Evolutionary conservation across 2,797 vertebrate species (phyloP), one percentile per base, ranked within the genome.

Genomic region (Labroides dimidiatus): DNA sequence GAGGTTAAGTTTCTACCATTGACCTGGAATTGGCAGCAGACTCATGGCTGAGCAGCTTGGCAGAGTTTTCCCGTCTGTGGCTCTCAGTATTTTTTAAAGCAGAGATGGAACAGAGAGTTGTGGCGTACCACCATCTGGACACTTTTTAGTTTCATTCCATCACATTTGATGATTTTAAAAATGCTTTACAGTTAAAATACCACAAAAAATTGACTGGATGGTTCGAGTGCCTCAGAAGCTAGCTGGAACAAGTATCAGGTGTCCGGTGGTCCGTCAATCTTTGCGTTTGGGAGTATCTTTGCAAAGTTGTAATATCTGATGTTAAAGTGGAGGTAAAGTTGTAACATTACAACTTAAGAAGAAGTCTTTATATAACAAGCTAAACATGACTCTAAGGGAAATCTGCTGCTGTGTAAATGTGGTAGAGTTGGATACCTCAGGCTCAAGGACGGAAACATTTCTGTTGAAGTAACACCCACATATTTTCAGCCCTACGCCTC

Each of bases 1-100:
- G 78, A 80, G 76, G 77, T 84, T 75, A 80, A 68, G 64, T 73
- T 72, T 70, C 76, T 74, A 61, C 74, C 50, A 72, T 66, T 77
- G 76, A 80, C 70, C 80, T 68, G 39, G 53, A 66, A n/a, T 17
- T 65, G 67, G 69, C 51, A 57, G 59, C 57, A 55, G 56, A 44
- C 55, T 58, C n/a, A 15, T 69, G 60, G 58, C 54, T 41, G 60
- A 69, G 66, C 80, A 69, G 75, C 62, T 66, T 49, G 59, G 73
- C 57, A 50, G 56, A 61, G 69, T 19, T 47, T 67, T 30, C 53
- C 61, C 54, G 21, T 69, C 53, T 61, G 45, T 70, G 70, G 24
- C 64, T 50, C 52, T 27, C 39, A 62, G 62, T 33, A 67, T 51
- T 30, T 60, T 54, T 56, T 19, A 1, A 27, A 43, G 58, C 24